These are phyloP conservation scores for Pollenia griseotomentosa DNA, from an alignment of 2,888 invertebrate species.

Conservation along the genomic window DNA sequence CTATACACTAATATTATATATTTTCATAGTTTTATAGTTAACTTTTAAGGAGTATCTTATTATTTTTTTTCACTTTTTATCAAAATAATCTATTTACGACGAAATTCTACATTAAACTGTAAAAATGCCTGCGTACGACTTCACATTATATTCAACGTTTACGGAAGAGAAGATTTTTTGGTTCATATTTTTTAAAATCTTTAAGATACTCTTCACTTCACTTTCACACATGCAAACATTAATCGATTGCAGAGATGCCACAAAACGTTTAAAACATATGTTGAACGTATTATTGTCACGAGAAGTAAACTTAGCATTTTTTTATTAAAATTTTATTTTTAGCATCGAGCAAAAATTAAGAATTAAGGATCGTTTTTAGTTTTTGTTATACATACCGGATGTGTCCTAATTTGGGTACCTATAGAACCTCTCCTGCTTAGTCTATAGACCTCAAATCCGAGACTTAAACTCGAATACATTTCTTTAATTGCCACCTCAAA, in stretches of 20 bases:
- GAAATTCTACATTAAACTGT: slow-evolving; percentile 60
- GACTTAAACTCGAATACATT: too few relatives aligned
- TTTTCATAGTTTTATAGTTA: slow-evolving; percentile 14
- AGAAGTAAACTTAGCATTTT: neutral
- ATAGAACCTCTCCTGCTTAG: too few relatives aligned
- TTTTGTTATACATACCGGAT: too few relatives aligned
- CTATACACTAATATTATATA: too few relatives aligned
- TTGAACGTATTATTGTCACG: neutral
- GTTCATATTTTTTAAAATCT: slow-evolving; percentile 24
- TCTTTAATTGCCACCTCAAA: too few relatives aligned
- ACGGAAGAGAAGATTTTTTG: slow-evolving; percentile 37
- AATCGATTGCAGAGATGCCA: slow-evolving; percentile 39
- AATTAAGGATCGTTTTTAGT: too few relatives aligned
- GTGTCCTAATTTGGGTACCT: too few relatives aligned
- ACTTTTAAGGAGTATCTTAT: neutral
- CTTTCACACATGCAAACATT: neutral
- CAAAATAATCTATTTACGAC: slow-evolving; percentile 15
- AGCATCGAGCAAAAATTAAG: too few relatives aligned
- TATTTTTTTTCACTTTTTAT: neutral
- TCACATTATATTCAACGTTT: slow-evolving; percentile 50
- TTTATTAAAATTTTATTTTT: too few relatives aligned
- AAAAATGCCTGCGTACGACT: slow-evolving; percentile 24
- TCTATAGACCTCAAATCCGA: too few relatives aligned
- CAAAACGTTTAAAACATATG: neutral
- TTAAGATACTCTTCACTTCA: slow-evolving; percentile 26